Evolutionary conservation across 1,140 invertebrate genomes (phyloP).

Genomic region (Gryllus bimaculatus): DNA sequence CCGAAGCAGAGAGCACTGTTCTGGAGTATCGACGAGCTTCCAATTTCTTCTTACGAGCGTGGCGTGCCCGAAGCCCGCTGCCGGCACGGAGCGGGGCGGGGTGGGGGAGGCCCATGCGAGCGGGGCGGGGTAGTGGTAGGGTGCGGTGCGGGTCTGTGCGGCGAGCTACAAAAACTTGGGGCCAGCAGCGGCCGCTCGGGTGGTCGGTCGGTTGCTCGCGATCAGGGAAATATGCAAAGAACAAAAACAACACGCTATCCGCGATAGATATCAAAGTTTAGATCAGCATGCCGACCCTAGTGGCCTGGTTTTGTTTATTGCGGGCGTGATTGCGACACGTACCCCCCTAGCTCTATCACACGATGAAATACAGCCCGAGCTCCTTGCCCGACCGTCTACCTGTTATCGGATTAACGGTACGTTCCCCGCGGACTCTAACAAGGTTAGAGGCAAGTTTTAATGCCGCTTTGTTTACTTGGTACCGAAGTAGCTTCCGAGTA

Average conservation of each 20-base stretch:
- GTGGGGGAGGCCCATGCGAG: no score
- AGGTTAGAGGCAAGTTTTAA: neutral
- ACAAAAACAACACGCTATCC: neutral
- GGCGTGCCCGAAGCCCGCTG: neutral
- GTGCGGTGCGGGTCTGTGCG: no score
- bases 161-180: neutral
- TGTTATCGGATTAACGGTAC: neutral
- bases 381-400: neutral
- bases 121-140: no score
- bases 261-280: neutral
- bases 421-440: neutral
- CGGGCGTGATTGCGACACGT: neutral
- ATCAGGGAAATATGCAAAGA: neutral
- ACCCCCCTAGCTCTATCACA: neutral
- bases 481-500: neutral
- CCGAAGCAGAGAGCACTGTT: no score
- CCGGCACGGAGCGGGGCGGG: no score
- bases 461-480: neutral
- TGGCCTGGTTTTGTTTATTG: conserved; percentile 1
- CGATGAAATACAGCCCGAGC: neutral
- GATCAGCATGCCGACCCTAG: neutral
- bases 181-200: neutral
- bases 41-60: neutral
- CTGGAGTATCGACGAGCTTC: neutral
- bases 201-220: neutral